Evolutionary conservation across 2,113 vertebrate species (phyloP).

Genomic region (Oreotrochilus melanogaster): DNA sequence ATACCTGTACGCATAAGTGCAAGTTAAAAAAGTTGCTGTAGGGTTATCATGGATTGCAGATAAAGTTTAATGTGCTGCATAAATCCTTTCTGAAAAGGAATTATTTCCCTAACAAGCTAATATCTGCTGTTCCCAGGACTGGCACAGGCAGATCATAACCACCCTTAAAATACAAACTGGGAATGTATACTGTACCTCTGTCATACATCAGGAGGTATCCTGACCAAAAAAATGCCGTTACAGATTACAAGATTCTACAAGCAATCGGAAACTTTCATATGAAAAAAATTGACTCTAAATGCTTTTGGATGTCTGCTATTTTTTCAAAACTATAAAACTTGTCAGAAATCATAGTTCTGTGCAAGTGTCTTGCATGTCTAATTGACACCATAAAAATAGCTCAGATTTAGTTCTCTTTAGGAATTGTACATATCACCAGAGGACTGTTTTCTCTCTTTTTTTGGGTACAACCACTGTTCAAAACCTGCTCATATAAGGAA

Average conservation of each 20-base stretch:
- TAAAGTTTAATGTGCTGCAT: not conserved
- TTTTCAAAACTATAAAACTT: not conserved
- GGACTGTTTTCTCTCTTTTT: not conserved
- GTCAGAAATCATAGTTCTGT: not conserved
- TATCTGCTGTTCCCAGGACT: not conserved
- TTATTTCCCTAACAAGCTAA: not conserved
- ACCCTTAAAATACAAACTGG: not conserved
- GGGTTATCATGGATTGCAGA: not conserved
- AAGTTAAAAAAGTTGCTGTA: not conserved
- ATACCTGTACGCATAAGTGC: rapidly evolving
- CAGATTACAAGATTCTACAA: rapidly evolving
- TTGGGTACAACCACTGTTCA: not conserved
- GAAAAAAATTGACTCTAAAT: not conserved
- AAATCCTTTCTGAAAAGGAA: not conserved
- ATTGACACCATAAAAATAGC: not conserved
- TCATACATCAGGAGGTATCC: not conserved
- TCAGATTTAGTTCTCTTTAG: not conserved
- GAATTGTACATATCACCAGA: not conserved
- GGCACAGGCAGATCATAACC: not conserved
- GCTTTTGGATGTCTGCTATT: not conserved
- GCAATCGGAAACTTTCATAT: not conserved
- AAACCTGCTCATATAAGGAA: not conserved
- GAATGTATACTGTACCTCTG: not conserved
- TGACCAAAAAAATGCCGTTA: not conserved
- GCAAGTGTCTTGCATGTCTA: not conserved